Percentiles rank a stretch among this genome's conserved stretches.
phyloP scores from a whole-genome alignment of 35 echinoderm and acorn worm species.

The Hemicentrotus pulcherrimus region DNA sequence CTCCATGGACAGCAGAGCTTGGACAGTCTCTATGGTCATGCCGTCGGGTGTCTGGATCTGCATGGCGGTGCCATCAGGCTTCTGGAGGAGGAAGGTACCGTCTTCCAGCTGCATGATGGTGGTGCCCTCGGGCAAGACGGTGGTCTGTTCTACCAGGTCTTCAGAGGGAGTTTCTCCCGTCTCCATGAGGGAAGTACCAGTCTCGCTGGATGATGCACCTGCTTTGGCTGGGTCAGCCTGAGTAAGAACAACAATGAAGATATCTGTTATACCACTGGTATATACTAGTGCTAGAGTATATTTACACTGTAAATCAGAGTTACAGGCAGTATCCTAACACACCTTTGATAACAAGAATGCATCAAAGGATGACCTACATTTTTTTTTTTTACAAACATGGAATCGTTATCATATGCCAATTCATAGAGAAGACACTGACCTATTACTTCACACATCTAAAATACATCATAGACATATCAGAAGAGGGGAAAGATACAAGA shows the following conservation, averaged over 20 bases:
- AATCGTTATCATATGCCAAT: no score
- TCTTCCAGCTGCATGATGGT: slow-evolving; percentile 94
- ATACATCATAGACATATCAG: background rate
- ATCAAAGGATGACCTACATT: no score
- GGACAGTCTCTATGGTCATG: slow-evolving; percentile 94
- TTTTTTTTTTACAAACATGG: no score
- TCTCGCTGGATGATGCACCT: background rate
- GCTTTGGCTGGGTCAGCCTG: background rate
- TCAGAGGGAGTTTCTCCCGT: background rate
- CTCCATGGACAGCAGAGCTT: slow-evolving; percentile 82
- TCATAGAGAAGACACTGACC: no score
- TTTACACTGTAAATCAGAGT: no score
- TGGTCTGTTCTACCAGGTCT: slow-evolving; percentile 36
- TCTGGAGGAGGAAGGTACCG: slow-evolving; percentile 90
- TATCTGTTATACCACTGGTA: background rate
- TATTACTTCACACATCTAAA: no score
- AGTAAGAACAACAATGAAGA: background rate
- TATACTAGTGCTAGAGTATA: no score
- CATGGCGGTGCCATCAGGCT: slow-evolving; percentile 93
- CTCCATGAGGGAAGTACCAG: background rate
- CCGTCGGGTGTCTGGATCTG: slow-evolving; percentile 95
- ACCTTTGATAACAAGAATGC: no score
- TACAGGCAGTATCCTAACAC: no score
- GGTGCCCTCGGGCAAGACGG: slow-evolving; percentile 73
- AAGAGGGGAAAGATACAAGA: background rate